These are phyloP conservation scores for Arremon brunneinucha DNA, from an alignment of 2,797 vertebrate species.

Conservation along the genomic window DNA sequence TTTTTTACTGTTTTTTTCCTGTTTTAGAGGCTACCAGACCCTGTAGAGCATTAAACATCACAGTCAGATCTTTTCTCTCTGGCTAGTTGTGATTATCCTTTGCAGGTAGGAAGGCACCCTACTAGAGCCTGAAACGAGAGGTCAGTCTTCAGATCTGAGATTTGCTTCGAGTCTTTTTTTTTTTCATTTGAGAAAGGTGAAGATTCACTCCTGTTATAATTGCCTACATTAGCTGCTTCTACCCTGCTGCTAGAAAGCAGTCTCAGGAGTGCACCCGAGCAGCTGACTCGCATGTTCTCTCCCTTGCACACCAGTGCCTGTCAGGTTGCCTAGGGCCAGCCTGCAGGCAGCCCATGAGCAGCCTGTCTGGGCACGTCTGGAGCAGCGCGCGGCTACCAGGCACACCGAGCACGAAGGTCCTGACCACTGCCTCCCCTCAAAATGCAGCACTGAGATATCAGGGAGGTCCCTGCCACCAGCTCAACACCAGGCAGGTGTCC, in stretches of 20 bases:
- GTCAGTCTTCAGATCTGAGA: constrained; percentile 36
- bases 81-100: neutral
- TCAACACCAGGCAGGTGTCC: neutral
- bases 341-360: constrained; percentile 31
- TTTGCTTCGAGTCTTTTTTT: neutral
- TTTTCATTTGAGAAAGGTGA: neutral
- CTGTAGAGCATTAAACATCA: neutral
- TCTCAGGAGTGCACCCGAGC: neutral
- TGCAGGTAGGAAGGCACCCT: neutral
- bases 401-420: neutral
- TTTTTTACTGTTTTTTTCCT: neutral
- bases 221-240: constrained; percentile 14
- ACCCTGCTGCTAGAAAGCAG: neutral
- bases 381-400: neutral
- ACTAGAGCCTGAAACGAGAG: neutral
- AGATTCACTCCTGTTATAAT: neutral
- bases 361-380: neutral
- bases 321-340: constrained; percentile 44
- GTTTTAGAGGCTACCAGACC: neutral
- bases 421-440: neutral
- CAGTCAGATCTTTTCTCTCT: constrained; percentile 22
- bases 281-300: neutral
- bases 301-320: neutral
- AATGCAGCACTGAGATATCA: neutral
- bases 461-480: neutral